Evolutionary conservation across 2,888 invertebrate species (phyloP).

Genomic region (Archips xylosteana): DNA sequence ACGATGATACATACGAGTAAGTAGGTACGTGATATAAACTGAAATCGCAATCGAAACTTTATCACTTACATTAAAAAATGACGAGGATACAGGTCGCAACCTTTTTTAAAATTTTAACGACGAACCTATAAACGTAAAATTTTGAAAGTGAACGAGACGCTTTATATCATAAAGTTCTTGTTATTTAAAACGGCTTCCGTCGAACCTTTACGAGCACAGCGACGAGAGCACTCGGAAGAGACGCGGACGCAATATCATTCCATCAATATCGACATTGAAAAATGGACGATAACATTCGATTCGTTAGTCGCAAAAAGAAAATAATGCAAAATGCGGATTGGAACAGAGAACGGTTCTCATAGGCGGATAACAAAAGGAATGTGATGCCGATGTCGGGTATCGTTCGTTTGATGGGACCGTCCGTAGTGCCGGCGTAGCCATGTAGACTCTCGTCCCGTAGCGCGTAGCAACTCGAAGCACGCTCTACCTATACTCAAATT

Average conservation of each 20-base stretch:
- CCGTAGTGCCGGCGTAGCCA: slow-evolving; percentile 47
- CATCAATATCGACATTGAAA: slow-evolving; percentile 66
- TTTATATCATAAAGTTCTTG: slow-evolving; percentile 17
- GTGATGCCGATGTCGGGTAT: slow-evolving; percentile 58
- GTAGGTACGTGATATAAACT: background rate
- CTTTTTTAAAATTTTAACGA: background rate
- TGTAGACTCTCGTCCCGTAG: slow-evolving; percentile 3
- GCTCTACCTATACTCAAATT: background rate
- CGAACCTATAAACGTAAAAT: background rate
- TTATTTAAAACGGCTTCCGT: slow-evolving; percentile 19
- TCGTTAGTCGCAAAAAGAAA: slow-evolving; percentile 79
- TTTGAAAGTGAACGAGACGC: background rate
- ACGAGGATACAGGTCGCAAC: no score
- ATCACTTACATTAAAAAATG: no score
- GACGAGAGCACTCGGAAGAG: slow-evolving; percentile 22
- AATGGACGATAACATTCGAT: slow-evolving; percentile 75
- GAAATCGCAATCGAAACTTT: no score
- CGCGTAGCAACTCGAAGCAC: slow-evolving; percentile 1
- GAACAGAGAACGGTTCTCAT: slow-evolving; percentile 75
- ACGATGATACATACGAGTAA: no score
- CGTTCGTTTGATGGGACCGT: slow-evolving; percentile 66
- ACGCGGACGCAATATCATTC: slow-evolving; percentile 52
- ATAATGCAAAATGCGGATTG: slow-evolving; percentile 76
- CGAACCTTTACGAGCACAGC: slow-evolving; percentile 16
- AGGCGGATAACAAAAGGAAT: slow-evolving; percentile 78